Evolutionary conservation across 2,797 vertebrate genomes (phyloP), one percentile per base, ranked within the genome.

Genomic region (Sebastiscus tertius): DNA sequence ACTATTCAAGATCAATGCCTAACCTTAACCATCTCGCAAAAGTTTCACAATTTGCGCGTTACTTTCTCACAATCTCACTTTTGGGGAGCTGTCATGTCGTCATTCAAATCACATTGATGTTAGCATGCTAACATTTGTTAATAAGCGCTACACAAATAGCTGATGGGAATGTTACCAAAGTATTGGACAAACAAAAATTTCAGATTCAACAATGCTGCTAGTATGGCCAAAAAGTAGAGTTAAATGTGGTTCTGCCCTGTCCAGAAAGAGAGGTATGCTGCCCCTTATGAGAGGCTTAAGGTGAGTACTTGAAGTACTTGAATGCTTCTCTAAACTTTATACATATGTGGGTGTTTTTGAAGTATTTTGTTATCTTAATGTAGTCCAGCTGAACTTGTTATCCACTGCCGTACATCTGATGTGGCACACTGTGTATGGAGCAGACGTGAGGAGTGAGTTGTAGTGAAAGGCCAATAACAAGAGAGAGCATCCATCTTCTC

Each of bases 401-500:
- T 60, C 59, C 59, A 60, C 46, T 22, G 60, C 52, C 5, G 54
- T 49, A 54, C 59, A 80, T 69, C 22, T 81, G 11, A 77, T 63
- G 82, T 52, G 12, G 10, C 39, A 64, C 27, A 34, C 29, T 34
- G 58, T 58, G 12, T 46, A 24, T 22, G 29, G 26, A 46, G 33
- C 3, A 29, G 64, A 69, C 2, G 3, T 31, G 22, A 75, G 62
- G 29, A 77, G 46, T 72, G 74, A 80, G 87, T 69, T 81, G 65
- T 27, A 89, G 91, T 88, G 88, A 92, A 93, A 92, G 88, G 87
- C 79, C 79, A 83, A 65, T 72, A 91, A 88, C 82, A 75, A 81
- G 74, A 83, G 72, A 24, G 71, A 72, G 77, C 68, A 82, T 88
- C 87, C 78, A 84, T 88, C 84, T 87, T 84, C 77, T 82, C 24